A percentile compares a stretch with the other conserved stretches of the same genome.
Conservation (phyloP, 2,113 vertebrate genomes). For the Coturnix japonica region DNA sequence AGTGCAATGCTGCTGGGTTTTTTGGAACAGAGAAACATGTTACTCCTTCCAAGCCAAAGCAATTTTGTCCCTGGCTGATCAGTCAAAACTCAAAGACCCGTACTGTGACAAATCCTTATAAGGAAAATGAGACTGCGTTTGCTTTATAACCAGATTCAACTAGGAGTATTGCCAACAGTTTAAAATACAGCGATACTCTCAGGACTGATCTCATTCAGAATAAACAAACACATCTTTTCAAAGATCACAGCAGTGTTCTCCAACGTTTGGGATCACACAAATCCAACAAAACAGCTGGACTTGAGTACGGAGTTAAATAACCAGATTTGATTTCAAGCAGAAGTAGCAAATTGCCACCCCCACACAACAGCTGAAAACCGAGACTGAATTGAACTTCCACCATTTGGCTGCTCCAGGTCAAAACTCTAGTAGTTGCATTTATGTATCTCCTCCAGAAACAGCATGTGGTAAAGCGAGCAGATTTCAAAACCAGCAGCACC, state of each 20-base stretch:
- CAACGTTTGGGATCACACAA: constrained; percentile 1
- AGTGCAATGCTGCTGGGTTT: not conserved
- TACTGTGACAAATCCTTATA: not conserved
- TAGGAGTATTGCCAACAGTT: not conserved
- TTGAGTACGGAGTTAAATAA: not conserved
- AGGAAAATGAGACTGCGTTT: not conserved
- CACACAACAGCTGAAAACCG: constrained; percentile 1
- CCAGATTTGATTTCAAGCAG: constrained; percentile 11
- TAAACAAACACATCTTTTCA: not conserved
- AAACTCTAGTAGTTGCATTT: not conserved
- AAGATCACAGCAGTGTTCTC: not conserved
- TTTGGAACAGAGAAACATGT: not conserved
- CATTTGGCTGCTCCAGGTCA: constrained; percentile 1
- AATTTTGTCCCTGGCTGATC: constrained; percentile 5
- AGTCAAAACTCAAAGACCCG: not conserved
- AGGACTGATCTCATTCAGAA: not conserved
- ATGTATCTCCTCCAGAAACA: not conserved
- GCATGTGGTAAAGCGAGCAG: not conserved
- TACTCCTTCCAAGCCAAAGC: not conserved
- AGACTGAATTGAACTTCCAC: constrained; percentile 20
- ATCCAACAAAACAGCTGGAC: constrained; percentile 56
- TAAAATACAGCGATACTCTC: constrained; percentile 10
- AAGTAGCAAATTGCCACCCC: not conserved
- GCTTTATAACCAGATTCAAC: not conserved
- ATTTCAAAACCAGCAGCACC: not conserved